Conservation (phyloP, 2,113 vertebrate species). For the Ptilonorhynchus violaceus region DNA sequence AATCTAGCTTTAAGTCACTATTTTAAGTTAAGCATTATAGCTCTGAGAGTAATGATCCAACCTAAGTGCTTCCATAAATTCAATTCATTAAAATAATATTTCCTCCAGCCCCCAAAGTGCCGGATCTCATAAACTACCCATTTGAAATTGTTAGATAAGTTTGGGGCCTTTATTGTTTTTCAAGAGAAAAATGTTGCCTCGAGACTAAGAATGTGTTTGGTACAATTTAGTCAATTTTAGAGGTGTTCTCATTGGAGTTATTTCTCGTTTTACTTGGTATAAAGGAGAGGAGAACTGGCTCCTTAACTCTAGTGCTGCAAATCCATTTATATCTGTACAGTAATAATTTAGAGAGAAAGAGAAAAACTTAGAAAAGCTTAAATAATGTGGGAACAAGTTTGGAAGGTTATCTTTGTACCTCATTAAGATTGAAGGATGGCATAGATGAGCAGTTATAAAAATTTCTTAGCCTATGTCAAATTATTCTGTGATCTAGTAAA, state of each 20-base stretch:
- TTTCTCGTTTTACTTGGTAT: neutral
- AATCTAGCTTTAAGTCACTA: neutral
- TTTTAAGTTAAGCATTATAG: neutral
- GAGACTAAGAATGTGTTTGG: neutral
- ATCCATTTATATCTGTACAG: neutral
- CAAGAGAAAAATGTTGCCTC: neutral
- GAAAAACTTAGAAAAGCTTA: neutral
- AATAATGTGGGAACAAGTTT: neutral
- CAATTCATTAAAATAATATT: conserved; percentile 49
- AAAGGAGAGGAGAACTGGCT: neutral
- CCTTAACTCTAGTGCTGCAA: neutral
- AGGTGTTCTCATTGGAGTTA: neutral
- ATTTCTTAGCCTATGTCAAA: neutral
- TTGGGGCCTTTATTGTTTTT: neutral
- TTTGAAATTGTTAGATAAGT: conserved; percentile 22
- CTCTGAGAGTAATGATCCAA: conserved; percentile 26
- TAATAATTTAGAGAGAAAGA: neutral
- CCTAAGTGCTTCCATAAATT: conserved; percentile 22
- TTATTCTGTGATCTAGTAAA: neutral
- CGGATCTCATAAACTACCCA: neutral
- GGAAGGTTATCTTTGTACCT: neutral
- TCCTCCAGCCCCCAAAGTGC: neutral
- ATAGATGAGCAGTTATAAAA: neutral
- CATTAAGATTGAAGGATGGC: neutral
- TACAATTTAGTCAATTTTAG: conserved; percentile 16